phyloP scores from a whole-genome alignment of 2,113 vertebrate genomes.

The Calyptomena viridis region DNA sequence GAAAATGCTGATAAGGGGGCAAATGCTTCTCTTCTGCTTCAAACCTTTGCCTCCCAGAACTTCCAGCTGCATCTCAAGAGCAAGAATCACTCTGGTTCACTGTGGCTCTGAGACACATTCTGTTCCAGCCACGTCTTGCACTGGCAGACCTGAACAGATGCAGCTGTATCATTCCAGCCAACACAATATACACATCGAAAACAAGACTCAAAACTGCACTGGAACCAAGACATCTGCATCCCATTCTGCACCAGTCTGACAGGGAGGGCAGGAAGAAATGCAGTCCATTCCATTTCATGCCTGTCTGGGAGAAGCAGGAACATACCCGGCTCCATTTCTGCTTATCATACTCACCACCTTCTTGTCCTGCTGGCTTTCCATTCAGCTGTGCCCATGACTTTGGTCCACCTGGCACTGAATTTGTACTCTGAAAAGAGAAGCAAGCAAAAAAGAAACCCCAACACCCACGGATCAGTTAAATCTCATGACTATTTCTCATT shows the following conservation, averaged over 20 bases:
- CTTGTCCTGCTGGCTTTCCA: conserved; percentile 97
- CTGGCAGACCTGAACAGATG: not conserved
- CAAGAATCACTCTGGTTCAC: not conserved
- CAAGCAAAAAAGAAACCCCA: not conserved
- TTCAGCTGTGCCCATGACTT: conserved; percentile 99
- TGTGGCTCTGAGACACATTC: not conserved
- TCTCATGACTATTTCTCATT: not conserved
- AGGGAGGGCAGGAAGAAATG: not conserved
- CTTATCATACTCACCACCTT: conserved; percentile 85
- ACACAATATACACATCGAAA: not conserved
- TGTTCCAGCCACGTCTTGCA: not conserved
- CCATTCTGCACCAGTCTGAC: not conserved
- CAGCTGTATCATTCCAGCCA: not conserved
- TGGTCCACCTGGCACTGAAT: conserved; percentile 94
- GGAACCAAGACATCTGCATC: not conserved
- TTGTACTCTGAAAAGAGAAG: conserved; percentile 84
- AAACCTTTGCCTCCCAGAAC: not conserved
- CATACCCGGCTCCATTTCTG: not conserved
- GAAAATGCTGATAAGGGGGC: not conserved
- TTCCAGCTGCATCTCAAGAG: not conserved
- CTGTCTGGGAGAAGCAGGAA: not conserved
- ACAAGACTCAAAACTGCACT: not conserved
- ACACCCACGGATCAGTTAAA: not conserved
- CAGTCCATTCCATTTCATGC: not conserved
- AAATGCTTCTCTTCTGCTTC: not conserved